A percentile compares a stretch with the other conserved stretches of the same genome.
These are phyloP conservation scores for Dynastes hyllus DNA, from an alignment of 2,888 invertebrate species.

Conservation along the genomic window DNA sequence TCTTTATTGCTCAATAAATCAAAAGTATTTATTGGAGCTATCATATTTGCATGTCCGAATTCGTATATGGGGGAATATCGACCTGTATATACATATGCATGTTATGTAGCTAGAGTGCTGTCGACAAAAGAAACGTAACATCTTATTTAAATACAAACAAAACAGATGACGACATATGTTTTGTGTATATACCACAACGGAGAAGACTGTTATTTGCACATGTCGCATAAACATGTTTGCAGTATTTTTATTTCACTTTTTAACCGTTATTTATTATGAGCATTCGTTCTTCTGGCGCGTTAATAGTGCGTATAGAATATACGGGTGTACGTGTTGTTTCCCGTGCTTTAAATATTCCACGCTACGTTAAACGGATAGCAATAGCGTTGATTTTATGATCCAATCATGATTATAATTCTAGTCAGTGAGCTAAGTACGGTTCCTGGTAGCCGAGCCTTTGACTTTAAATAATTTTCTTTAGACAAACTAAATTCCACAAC, in stretches of 20 bases:
- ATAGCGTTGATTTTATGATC: slow-evolving; percentile 7
- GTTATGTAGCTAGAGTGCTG: neutral
- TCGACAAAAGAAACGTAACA: slow-evolving; percentile 38
- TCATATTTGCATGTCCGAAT: neutral
- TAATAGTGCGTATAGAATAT: neutral
- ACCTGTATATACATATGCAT: neutral
- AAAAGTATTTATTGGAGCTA: slow-evolving; percentile 1
- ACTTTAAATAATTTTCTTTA: no score
- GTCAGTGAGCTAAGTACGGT: neutral
- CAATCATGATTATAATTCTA: neutral
- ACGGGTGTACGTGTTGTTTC: slow-evolving; percentile 2
- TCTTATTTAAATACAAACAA: slow-evolving; percentile 49
- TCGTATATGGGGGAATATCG: neutral
- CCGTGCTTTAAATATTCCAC: slow-evolving; percentile 8
- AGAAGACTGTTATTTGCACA: slow-evolving; percentile 50
- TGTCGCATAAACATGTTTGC: slow-evolving; percentile 49
- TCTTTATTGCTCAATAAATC: neutral
- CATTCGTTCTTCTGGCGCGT: slow-evolving; percentile 10
- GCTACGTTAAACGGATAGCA: slow-evolving; percentile 3
- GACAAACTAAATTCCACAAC: no score
- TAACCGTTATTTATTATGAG: slow-evolving; percentile 48
- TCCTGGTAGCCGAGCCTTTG: neutral
- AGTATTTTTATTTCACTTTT: slow-evolving; percentile 45
- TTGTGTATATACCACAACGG: slow-evolving; percentile 11
- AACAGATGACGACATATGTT: slow-evolving; percentile 51